Percentiles rank a stretch among this genome's conserved stretches.
phyloP scores from a whole-genome alignment of 1,140 invertebrate species.

The Drosophila funebris region DNA sequence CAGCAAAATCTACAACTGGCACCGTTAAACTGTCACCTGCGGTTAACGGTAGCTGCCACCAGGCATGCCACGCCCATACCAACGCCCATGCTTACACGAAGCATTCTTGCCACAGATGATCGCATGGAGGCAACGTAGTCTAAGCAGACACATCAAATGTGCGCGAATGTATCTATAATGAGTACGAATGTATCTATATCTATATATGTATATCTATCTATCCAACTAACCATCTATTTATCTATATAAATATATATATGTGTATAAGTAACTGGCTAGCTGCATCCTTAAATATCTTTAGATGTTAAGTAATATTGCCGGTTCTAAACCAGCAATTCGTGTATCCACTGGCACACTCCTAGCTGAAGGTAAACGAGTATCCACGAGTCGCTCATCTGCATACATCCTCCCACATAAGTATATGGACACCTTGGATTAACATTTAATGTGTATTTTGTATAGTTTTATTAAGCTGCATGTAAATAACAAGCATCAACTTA shows the following conservation, averaged over 20 bases:
- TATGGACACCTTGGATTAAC: slow-evolving; percentile 40
- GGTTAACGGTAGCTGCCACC: slow-evolving; percentile 38
- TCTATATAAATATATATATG: slow-evolving; percentile 14
- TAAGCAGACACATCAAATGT: slow-evolving; percentile 51
- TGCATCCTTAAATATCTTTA: slow-evolving; percentile 7
- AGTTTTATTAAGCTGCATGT: slow-evolving; percentile 59
- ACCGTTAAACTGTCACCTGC: slow-evolving; percentile 6
- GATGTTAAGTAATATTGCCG: slow-evolving; percentile 1
- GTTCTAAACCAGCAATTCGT: slow-evolving; percentile 35
- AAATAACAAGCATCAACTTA: slow-evolving; percentile 66
- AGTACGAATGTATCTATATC: slow-evolving; percentile 27
- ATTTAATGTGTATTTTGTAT: slow-evolving; percentile 72
- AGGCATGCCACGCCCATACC: slow-evolving; percentile 33
- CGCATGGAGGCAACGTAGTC: slow-evolving; percentile 43
- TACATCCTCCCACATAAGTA: slow-evolving; percentile 10
- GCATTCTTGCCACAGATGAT: slow-evolving; percentile 69
- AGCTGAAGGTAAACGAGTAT: neutral
- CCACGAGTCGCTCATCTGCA: neutral
- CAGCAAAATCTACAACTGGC: neutral
- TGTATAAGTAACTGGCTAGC: slow-evolving; percentile 24
- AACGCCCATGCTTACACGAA: slow-evolving; percentile 20
- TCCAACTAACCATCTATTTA: slow-evolving; percentile 1
- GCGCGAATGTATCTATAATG: slow-evolving; percentile 13
- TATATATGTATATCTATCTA: slow-evolving; percentile 5
- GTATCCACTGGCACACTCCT: neutral